Evolutionary conservation across 35 echinoderm and acorn worm species (phyloP), one percentile per base, ranked within the genome.

Genomic region (Apostichopus californicus): DNA sequence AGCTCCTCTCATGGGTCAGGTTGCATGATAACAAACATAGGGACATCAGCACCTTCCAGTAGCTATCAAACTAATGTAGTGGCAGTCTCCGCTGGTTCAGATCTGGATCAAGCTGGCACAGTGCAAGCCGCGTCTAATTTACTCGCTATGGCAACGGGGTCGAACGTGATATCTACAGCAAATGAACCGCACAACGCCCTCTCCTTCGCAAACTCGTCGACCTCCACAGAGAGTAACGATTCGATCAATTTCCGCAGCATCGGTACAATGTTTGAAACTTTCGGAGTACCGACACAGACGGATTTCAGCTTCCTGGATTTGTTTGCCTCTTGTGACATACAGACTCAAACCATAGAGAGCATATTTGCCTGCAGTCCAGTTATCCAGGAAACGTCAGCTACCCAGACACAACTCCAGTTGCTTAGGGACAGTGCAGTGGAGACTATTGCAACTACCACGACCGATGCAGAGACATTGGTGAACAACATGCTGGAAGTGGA

Each of bases 321-420:
- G 12, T 91, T 91, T 57, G 56, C 71, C 9, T 91, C 72, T 3
- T 91, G 89, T 91, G 89, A 91, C 61, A 91, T 79, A 57, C 72
- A 91, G 15, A 91, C 89, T 28, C 89, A 91, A 79, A 91, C 89
- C 9, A 91, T 79, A 23, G 89, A 91, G 73, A 91, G 89, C 28
- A 91, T 91, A 21, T 91, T 91, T 59, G 71, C 89, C 52, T 77
- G 72, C 77, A 79, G 46, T 54, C 72, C 89, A 0, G 55, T 79
- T 54, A 56, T 79, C 28, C 58, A 15, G 54, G 89, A 91, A 54
- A 91, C 89, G 25, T 91, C 72, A 3, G 71, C 52, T 15, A 91
- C 89, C 52, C 89, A 91, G 77, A 91, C 89, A 17, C 89, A 57
- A 9, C 57, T 72, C 6, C 81, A 85, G 55, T 54, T 59, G 52